Conservation (phyloP, 2,888 invertebrate genomes). For the Eristalis arbustorum region DNA sequence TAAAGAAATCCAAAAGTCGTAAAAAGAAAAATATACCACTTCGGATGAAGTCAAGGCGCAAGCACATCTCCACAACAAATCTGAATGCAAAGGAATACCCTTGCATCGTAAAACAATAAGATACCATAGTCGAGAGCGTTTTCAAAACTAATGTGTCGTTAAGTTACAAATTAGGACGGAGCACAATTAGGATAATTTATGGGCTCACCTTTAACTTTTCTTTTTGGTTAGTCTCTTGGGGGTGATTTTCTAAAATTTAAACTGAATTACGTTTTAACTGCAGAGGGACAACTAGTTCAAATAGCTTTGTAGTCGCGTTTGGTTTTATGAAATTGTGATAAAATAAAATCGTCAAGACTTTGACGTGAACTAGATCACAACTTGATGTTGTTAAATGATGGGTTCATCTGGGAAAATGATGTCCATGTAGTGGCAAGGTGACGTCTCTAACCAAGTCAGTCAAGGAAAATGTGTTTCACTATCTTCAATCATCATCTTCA, state of each 20-base stretch:
- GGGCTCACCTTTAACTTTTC: not conserved
- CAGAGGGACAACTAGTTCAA: not conserved
- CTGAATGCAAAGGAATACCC: constrained; percentile 1
- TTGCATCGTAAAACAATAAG: not conserved
- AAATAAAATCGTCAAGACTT: no score
- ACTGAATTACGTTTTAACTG: not conserved
- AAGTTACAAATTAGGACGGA: not conserved
- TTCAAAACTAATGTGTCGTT: not conserved
- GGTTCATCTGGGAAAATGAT: no score
- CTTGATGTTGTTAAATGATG: no score
- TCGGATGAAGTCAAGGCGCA: not conserved
- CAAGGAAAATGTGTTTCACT: no score
- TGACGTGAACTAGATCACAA: no score
- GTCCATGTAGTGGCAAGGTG: no score
- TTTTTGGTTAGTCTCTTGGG: not conserved
- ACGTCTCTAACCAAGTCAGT: no score
- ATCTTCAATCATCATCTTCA: no score
- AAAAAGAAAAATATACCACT: not conserved
- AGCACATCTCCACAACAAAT: not conserved
- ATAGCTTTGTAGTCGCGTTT: not conserved
- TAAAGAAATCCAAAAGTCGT: not conserved
- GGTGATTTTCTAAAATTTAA: not conserved
- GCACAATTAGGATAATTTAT: not conserved
- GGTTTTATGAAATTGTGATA: no score
- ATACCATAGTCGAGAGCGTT: not conserved